Conservation (phyloP, 2,888 invertebrate species). For the Drosophila mimetica region DNA sequence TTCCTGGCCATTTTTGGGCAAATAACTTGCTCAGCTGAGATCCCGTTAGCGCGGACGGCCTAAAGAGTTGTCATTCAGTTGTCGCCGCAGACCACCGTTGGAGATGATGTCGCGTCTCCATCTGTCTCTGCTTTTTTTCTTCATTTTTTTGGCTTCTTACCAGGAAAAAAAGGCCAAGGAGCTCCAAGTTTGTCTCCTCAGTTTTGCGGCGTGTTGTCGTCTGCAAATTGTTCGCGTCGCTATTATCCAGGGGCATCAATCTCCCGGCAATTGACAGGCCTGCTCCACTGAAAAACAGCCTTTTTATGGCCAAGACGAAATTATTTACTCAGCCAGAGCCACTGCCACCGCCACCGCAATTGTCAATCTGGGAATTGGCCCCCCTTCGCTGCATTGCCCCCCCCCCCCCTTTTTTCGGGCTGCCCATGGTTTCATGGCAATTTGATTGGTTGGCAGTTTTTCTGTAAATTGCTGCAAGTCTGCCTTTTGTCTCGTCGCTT, state of each 20-base stretch:
- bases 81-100: conserved; percentile 67
- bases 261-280: conserved; percentile 75
- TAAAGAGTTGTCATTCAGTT: conserved; percentile 78
- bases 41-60: conserved; percentile 44
- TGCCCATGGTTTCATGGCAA: conserved; percentile 67
- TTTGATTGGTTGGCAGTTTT: conserved; percentile 70
- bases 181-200: conserved; percentile 29
- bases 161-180: background rate
- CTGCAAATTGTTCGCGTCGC: conserved; percentile 79
- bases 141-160: background rate
- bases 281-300: conserved; percentile 38
- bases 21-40: conserved; percentile 65
- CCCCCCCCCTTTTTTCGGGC: conserved; percentile 1
- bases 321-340: conserved; percentile 66
- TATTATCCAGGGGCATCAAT: conserved; percentile 80
- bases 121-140: conserved; percentile 17
- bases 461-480: conserved; percentile 66
- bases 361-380: conserved; percentile 74
- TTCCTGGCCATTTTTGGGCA: conserved; percentile 75
- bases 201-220: conserved; percentile 67
- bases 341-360: conserved; percentile 53
- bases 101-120: conserved; percentile 36
- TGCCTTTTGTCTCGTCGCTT: conserved; percentile 68
- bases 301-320: conserved; percentile 75
- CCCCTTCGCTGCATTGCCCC: no score